Evolutionary conservation across 2,888 invertebrate genomes (phyloP).

Genomic region (Drosophila mimetica): DNA sequence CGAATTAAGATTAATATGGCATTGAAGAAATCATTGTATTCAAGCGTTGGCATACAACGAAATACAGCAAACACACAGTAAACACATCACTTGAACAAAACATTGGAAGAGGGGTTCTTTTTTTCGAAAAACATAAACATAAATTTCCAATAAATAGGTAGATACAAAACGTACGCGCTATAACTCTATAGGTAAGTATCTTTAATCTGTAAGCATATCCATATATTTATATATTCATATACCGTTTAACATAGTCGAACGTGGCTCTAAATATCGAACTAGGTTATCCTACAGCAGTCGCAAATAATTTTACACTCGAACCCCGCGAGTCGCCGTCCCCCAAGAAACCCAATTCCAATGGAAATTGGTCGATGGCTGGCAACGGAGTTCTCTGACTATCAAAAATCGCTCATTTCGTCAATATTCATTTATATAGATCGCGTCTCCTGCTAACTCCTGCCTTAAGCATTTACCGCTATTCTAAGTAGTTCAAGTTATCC

Average conservation of each 20-base stretch:
- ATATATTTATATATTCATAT: conserved; percentile 34
- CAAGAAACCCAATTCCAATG: conserved; percentile 23
- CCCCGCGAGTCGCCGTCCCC: conserved; percentile 35
- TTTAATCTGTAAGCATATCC: conserved; percentile 34
- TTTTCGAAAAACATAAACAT: conserved; percentile 61
- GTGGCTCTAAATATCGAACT: conserved; percentile 57
- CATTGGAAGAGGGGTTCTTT: conserved; percentile 64
- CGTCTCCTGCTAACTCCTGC: conserved; percentile 47
- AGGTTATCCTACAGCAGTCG: conserved; percentile 75
- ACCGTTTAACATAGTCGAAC: conserved; percentile 66
- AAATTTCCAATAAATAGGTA: conserved; percentile 68
- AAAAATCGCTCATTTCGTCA: conserved; percentile 69
- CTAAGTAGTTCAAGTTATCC: conserved; percentile 50
- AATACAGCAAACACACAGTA: conserved; percentile 64
- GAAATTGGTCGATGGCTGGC: conserved; percentile 4
- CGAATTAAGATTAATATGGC: conserved; percentile 77
- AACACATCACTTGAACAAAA: conserved; percentile 48
- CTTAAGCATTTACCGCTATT: conserved; percentile 68
- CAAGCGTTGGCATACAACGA: conserved; percentile 74
- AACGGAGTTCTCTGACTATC: conserved; percentile 68
- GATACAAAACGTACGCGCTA: conserved; percentile 46
- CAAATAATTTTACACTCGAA: conserved; percentile 74
- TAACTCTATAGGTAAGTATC: conserved; percentile 43
- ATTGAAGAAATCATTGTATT: conserved; percentile 71
- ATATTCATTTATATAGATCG: conserved; percentile 41